These are phyloP conservation scores for Cyclophora albipunctata DNA, from an alignment of 2,888 invertebrate genomes.

Conservation along the genomic window DNA sequence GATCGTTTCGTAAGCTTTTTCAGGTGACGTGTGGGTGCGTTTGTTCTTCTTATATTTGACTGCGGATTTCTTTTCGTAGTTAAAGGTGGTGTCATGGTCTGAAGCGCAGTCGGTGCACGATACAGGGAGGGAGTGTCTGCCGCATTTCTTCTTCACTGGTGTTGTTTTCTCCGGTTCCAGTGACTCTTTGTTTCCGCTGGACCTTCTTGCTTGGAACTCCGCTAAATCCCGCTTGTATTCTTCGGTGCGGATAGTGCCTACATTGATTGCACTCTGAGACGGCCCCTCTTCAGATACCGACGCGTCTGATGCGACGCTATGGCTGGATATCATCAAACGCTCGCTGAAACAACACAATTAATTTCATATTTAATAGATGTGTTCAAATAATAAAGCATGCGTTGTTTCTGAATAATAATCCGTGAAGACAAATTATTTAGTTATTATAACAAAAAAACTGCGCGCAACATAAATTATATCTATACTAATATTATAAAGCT, in stretches of 20 bases:
- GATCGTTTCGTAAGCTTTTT: conserved; percentile 36
- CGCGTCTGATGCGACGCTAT: conserved; percentile 33
- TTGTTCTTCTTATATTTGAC: conserved; percentile 57
- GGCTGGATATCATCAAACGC: conserved; percentile 60
- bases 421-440: too few species aligned
- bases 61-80: conserved; percentile 63
- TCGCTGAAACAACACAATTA: conserved; percentile 37
- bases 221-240: conserved; percentile 67
- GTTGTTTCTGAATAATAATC: too few species aligned
- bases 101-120: conserved; percentile 59
- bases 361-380: too few species aligned
- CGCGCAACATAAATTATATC: too few species aligned
- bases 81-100: conserved; percentile 57
- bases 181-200: conserved; percentile 37
- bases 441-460: too few species aligned
- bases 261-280: conserved; percentile 27
- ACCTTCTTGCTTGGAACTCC: conserved; percentile 66
- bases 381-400: too few species aligned
- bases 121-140: conserved; percentile 56
- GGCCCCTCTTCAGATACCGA: conserved; percentile 26
- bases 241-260: conserved; percentile 65
- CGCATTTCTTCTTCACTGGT: conserved; percentile 56
- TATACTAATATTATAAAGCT: too few species aligned
- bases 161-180: conserved; percentile 25
- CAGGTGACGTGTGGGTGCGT: conserved; percentile 42